Evolutionary conservation across 2,888 invertebrate genomes (phyloP).

Genomic region (Strigamia transsilvanica): DNA sequence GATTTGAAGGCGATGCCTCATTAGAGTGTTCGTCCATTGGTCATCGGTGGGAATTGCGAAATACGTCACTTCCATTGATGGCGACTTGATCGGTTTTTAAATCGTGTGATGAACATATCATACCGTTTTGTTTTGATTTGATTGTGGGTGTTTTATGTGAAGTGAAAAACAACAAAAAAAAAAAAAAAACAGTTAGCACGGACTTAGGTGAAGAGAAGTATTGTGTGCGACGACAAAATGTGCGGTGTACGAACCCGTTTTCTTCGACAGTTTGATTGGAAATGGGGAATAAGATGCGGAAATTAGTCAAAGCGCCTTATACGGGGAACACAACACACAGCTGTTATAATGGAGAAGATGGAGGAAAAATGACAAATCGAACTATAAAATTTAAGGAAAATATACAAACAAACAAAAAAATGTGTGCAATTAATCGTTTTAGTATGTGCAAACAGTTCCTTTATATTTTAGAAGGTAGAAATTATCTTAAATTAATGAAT

Average conservation of each 20-base stretch:
- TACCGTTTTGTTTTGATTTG: no score
- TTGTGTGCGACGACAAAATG: neutral
- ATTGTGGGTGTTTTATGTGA: no score
- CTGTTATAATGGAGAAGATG: no score
- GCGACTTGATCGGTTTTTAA: slow-evolving; percentile 11
- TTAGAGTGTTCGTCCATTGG: slow-evolving; percentile 23
- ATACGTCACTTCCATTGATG: neutral
- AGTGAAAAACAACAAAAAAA: no score
- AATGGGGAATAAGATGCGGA: neutral
- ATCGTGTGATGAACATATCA: slow-evolving; percentile 41
- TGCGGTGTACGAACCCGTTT: slow-evolving; percentile 18
- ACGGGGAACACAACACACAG: slow-evolving; percentile 28
- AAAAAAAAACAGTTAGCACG: no score
- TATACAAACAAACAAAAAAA: neutral
- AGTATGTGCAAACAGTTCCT: slow-evolving; percentile 39
- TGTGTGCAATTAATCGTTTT: slow-evolving; percentile 32
- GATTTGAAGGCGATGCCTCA: slow-evolving; percentile 35
- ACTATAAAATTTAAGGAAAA: neutral
- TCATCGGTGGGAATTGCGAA: neutral
- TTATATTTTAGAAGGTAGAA: slow-evolving; percentile 28
- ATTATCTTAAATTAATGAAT: slow-evolving; percentile 32
- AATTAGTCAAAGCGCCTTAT: slow-evolving; percentile 10
- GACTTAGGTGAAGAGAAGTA: no score
- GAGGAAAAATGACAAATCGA: neutral
- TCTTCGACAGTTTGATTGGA: neutral